Percentiles rank a stretch among this genome's conserved stretches.
Conservation (phyloP, 2,888 invertebrate genomes). For the Harmothoe impar region DNA sequence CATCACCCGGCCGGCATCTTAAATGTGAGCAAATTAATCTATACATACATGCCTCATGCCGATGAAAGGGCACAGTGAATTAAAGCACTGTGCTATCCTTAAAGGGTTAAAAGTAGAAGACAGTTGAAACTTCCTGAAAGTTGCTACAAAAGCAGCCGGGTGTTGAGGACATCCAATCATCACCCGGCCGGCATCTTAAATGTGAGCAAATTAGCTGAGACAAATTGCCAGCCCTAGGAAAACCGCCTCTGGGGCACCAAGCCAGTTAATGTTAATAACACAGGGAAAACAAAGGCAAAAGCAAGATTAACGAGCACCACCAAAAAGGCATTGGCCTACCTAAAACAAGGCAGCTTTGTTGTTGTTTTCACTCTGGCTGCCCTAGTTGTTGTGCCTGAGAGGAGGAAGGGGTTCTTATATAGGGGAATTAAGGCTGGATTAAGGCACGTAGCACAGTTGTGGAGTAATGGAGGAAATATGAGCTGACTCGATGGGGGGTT, state of each 20-base stretch:
- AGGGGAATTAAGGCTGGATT: neutral
- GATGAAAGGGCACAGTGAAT: no score
- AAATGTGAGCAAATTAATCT: neutral
- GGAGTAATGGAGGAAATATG: neutral
- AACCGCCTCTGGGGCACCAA: neutral
- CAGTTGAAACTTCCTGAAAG: no score
- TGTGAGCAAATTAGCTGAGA: conserved; percentile 6
- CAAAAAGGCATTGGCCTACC: neutral
- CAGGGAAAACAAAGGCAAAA: neutral
- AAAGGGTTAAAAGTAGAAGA: no score
- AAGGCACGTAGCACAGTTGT: neutral
- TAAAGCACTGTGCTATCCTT: no score
- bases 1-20: neutral
- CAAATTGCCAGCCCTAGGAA: conserved; percentile 5
- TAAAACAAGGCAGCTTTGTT: neutral
- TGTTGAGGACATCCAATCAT: conserved; percentile 5
- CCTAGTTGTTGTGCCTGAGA: neutral
- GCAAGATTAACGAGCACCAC: neutral
- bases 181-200: neutral
- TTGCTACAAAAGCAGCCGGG: no score
- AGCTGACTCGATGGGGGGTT: neutral
- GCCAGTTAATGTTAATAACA: conserved; percentile 20
- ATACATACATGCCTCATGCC: no score
- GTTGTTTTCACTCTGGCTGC: neutral
- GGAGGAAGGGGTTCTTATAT: neutral